These are phyloP conservation scores for Sabatieria punctata DNA, from an alignment of 2,888 invertebrate genomes.

Conservation along the genomic window DNA sequence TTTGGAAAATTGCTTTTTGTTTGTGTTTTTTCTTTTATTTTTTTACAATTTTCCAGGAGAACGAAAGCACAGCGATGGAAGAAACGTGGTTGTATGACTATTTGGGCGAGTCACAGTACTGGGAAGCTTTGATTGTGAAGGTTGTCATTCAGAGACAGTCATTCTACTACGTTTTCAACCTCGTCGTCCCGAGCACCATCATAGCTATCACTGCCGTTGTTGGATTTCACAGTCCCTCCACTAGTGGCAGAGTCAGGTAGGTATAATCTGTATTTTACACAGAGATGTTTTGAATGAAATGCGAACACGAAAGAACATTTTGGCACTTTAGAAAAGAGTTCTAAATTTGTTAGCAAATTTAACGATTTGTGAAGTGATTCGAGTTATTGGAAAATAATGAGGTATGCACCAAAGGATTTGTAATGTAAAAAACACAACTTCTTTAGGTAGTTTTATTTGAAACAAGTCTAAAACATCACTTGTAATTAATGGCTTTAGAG, in stretches of 20 bases:
- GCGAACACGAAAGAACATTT: no score
- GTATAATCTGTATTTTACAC: neutral
- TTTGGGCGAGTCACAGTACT: neutral
- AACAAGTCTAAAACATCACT: no score
- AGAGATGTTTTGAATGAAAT: neutral
- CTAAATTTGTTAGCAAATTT: no score
- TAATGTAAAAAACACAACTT: no score
- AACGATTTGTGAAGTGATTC: no score
- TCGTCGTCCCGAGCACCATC: slow-evolving; percentile 29
- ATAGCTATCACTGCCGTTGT: slow-evolving; percentile 29
- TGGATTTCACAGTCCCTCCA: slow-evolving; percentile 29
- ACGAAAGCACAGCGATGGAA: neutral
- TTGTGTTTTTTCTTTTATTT: neutral
- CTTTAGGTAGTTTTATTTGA: no score
- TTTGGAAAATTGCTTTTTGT: neutral
- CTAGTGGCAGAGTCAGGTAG: slow-evolving; percentile 23
- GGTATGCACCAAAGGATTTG: no score
- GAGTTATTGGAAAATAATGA: no score
- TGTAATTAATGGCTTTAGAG: no score
- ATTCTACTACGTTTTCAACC: slow-evolving; percentile 30
- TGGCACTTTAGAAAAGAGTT: no score
- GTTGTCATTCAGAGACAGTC: slow-evolving; percentile 24
- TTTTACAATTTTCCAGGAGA: neutral
- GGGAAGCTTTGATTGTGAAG: slow-evolving; percentile 1
- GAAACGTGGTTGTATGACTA: neutral